Percentiles rank a stretch among this genome's conserved stretches.
Conservation (phyloP, 2,113 vertebrate genomes). For the Syngnathoides biaculeatus region DNA sequence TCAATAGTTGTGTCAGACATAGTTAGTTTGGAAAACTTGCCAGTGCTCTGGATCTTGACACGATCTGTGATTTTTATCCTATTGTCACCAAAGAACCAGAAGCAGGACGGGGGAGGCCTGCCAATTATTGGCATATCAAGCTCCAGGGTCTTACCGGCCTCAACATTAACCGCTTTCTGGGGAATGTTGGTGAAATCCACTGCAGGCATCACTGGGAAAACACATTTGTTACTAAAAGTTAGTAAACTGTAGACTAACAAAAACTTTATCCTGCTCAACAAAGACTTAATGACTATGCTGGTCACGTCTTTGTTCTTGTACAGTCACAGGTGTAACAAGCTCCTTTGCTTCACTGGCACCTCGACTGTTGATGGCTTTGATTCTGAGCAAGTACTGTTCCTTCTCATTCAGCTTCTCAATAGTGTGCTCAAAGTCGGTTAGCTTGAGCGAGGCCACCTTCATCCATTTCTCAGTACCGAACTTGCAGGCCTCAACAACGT, state of each 20-base stretch:
- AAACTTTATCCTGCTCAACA: not conserved
- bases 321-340: slow-evolving; percentile 84
- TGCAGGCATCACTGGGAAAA: slow-evolving; percentile 81
- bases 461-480: slow-evolving; percentile 94
- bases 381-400: slow-evolving; percentile 92
- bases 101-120: slow-evolving; percentile 85
- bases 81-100: slow-evolving; percentile 87
- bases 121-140: slow-evolving; percentile 86
- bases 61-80: slow-evolving; percentile 87
- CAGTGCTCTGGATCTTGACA: slow-evolving; percentile 82
- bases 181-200: slow-evolving; percentile 88
- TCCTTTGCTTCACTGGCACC: slow-evolving; percentile 89
- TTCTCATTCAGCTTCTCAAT: slow-evolving; percentile 91
- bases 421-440: slow-evolving; percentile 84
- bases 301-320: slow-evolving; percentile 91
- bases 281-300: not conserved
- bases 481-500: slow-evolving; percentile 91
- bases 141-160: slow-evolving; percentile 88
- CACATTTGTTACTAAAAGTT: not conserved
- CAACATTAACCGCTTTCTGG: slow-evolving; percentile 87
- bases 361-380: slow-evolving; percentile 90
- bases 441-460: slow-evolving; percentile 90
- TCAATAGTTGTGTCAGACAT: slow-evolving; percentile 88
- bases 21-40: slow-evolving; percentile 83
- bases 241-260: not conserved